These are phyloP conservation scores for Crocodylus rhombifer DNA, from an alignment of 2,797 vertebrate species.

Conservation along the genomic window DNA sequence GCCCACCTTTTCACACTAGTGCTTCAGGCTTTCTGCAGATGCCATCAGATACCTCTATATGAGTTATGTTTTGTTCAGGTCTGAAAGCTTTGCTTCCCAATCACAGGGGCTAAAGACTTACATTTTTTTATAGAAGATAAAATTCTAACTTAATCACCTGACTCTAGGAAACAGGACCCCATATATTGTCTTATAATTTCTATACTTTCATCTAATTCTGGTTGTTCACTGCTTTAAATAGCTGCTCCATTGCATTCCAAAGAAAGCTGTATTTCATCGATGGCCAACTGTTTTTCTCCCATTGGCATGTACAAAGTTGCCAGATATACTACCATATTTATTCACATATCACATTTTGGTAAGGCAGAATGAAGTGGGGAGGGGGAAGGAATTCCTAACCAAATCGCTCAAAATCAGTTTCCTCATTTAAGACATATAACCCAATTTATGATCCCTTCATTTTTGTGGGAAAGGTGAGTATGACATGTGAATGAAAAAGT, in stretches of 20 bases:
- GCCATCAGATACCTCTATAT: not conserved
- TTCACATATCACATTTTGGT: not conserved
- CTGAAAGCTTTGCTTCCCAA: constrained; percentile 51
- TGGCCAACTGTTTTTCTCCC: constrained; percentile 35
- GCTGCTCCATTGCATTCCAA: constrained; percentile 56
- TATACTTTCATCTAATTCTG: constrained; percentile 54
- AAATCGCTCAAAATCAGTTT: no score
- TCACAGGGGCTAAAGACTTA: constrained; percentile 44
- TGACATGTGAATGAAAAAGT: no score
- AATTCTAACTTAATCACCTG: constrained; percentile 64
- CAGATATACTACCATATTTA: constrained; percentile 12
- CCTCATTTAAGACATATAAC: no score
- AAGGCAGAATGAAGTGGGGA: not conserved
- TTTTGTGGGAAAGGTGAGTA: no score
- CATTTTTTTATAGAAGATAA: constrained; percentile 66
- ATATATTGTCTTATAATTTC: not conserved
- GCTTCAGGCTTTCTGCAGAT: not conserved
- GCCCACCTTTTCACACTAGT: not conserved
- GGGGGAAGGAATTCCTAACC: not conserved
- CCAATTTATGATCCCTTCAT: no score
- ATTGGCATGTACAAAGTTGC: constrained; percentile 24
- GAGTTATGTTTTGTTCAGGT: constrained; percentile 16
- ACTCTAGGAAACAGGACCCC: constrained; percentile 26
- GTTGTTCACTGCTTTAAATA: constrained; percentile 59
- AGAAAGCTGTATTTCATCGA: constrained; percentile 51